A percentile compares a stretch with the other conserved stretches of the same genome.
phyloP scores from a whole-genome alignment of 2,113 vertebrate species.

The Ivindomyrus marchei region DNA sequence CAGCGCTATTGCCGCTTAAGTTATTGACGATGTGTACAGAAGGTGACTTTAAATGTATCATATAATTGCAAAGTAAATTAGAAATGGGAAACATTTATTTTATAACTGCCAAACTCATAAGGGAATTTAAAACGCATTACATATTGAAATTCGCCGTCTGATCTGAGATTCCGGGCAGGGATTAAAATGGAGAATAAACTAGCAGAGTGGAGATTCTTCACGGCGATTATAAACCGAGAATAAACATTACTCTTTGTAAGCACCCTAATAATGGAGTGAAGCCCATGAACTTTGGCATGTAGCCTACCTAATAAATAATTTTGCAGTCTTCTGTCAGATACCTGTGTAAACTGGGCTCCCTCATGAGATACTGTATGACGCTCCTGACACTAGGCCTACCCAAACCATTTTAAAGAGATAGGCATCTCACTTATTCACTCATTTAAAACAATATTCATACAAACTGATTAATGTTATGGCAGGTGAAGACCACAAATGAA shows the following conservation, averaged over 20 bases:
- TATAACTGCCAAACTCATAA: background rate
- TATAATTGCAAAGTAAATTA: background rate
- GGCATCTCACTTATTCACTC: conserved; percentile 8
- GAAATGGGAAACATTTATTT: background rate
- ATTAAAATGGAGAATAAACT: background rate
- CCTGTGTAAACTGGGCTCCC: background rate
- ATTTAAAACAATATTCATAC: background rate
- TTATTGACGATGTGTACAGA: background rate
- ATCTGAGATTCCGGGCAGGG: background rate
- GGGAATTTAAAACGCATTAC: background rate
- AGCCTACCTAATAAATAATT: conserved; percentile 3
- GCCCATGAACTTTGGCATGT: conserved; percentile 4
- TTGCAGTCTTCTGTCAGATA: background rate
- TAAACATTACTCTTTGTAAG: background rate
- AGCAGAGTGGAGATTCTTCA: background rate
- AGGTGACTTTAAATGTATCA: background rate
- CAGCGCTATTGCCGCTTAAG: background rate
- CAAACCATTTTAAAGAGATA: background rate
- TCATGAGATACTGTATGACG: background rate
- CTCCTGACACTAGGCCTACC: background rate
- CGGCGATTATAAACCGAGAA: background rate
- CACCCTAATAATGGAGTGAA: background rate
- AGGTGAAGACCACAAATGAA: conserved; percentile 11
- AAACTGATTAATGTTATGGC: conserved; percentile 9
- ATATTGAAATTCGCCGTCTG: background rate